These are phyloP conservation scores for Temnothorax unifasciatus DNA, from an alignment of 2,888 invertebrate genomes.

Conservation along the genomic window DNA sequence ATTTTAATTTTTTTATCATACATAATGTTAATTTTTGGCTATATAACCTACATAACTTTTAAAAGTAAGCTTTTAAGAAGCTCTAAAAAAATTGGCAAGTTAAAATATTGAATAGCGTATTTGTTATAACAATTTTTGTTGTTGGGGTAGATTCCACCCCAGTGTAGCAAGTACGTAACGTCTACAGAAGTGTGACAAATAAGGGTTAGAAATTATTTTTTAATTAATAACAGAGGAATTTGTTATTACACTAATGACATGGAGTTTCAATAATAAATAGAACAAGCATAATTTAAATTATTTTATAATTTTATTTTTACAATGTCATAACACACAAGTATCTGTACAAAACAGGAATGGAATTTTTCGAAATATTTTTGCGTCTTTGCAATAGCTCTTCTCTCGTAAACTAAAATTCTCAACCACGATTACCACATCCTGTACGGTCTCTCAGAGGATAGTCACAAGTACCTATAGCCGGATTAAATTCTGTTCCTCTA, in stretches of 20 bases:
- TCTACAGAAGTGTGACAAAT: too few relatives aligned
- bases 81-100: too few relatives aligned
- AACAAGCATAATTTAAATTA: slow-evolving; percentile 6
- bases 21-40: too few relatives aligned
- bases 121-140: too few relatives aligned
- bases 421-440: slow-evolving; percentile 71
- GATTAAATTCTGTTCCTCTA: slow-evolving; percentile 80
- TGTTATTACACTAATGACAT: neutral
- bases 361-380: neutral
- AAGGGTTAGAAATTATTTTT: neutral
- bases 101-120: too few relatives aligned
- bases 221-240: neutral
- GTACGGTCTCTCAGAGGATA: slow-evolving; percentile 75
- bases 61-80: too few relatives aligned
- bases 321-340: neutral
- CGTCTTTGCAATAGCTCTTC: neutral
- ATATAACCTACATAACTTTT: too few relatives aligned
- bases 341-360: neutral
- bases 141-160: too few relatives aligned
- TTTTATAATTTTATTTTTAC: slow-evolving; percentile 39
- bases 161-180: too few relatives aligned
- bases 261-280: neutral
- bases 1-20: too few relatives aligned
- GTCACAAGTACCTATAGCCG: slow-evolving; percentile 75
- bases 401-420: neutral